Percentiles rank a stretch among this genome's conserved stretches.
Evolutionary conservation across 64 coral and sea anemone species (phyloP).

Genomic region (Montipora sp.): DNA sequence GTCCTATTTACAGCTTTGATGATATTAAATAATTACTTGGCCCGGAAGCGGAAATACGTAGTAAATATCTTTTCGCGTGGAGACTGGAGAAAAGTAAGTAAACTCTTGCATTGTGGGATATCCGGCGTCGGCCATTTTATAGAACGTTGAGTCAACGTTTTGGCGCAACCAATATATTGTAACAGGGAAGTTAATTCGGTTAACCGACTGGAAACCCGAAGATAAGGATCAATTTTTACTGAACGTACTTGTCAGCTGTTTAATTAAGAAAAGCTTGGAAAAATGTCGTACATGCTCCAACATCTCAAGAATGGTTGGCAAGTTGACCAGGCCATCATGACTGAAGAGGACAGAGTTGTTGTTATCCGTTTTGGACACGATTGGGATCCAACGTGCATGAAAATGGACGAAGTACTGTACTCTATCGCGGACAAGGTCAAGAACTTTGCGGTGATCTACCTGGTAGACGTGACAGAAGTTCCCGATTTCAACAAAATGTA

Average conservation of each 20-base stretch:
- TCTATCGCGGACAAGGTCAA: slow-evolving; percentile 93
- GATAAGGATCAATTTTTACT: neutral
- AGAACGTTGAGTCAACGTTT: neutral
- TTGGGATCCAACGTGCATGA: slow-evolving; percentile 99
- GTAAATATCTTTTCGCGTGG: too few relatives aligned
- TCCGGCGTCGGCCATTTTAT: neutral
- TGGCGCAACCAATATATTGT: neutral
- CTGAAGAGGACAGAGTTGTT: slow-evolving; percentile 93
- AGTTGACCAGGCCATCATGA: slow-evolving; percentile 96
- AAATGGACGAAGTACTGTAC: slow-evolving; percentile 99
- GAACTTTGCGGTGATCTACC: slow-evolving; percentile 90
- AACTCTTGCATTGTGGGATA: slow-evolving; percentile 5
- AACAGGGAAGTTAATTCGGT: neutral
- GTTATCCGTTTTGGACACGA: slow-evolving; percentile 99
- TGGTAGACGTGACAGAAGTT: slow-evolving; percentile 90
- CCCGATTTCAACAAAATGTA: slow-evolving; percentile 99
- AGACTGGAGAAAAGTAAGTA: slow-evolving; percentile 13
- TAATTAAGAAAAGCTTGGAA: slow-evolving; percentile 15
- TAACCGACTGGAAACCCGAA: neutral
- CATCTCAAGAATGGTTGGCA: slow-evolving; percentile 98
- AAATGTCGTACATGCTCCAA: slow-evolving; percentile 96
- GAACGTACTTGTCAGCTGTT: neutral
- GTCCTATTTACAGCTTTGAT: too few relatives aligned
- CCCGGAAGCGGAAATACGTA: too few relatives aligned
- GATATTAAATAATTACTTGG: too few relatives aligned